Base-by-base conservation (phyloP, 2,888 invertebrate species). In the Melanchra persicariae region DNA sequence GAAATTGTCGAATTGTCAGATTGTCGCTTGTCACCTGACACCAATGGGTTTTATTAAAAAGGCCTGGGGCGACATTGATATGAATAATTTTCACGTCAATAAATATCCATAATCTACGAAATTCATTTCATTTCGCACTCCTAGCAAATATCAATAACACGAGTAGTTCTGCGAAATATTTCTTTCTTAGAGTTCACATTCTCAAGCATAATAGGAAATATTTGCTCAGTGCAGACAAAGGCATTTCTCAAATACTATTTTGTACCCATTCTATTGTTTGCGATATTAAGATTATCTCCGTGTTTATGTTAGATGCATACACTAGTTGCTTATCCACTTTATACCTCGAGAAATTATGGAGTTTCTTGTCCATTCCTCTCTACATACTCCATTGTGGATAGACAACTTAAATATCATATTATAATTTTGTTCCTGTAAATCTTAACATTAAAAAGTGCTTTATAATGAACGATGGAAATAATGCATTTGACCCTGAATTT, bases 231-330 rank as follows among this genome's bases (percentile, higher is more conserved):
- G 22, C 51, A 47, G 52, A 70, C 70, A 58, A n/a, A 58, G 37
- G 24, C 22, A 54, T 77, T 79, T 26, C 45, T 58, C 51, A 58
- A 51, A 73, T 62, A 37, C 22, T 60, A 40, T 0, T n/a, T 12
- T 6, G 17, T 43, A 17, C 17, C 19, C 8, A 45, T 7, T 45
- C 17, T 19, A 45, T 55, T 74, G 51, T 73, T 47, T 58, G 79
- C 45, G 12, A 17, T 73, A 74, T 52, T 47, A 43, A 9, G 45
- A 40, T 40, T 40, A 40, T 15, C 40, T 40, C 15, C 15, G 15
- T 40, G 40, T 40, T 34, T 22, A 26, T 15, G 17, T 26, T 55
- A 34, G 9, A 47, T 55, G 34, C 34, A 34, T 37, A 17, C 8
- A 54, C 8, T 26, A 7, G 34, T 49, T 49, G 49, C 26, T 60